Conservation (phyloP, 2,888 invertebrate genomes). For the Tridacna gigas region DNA sequence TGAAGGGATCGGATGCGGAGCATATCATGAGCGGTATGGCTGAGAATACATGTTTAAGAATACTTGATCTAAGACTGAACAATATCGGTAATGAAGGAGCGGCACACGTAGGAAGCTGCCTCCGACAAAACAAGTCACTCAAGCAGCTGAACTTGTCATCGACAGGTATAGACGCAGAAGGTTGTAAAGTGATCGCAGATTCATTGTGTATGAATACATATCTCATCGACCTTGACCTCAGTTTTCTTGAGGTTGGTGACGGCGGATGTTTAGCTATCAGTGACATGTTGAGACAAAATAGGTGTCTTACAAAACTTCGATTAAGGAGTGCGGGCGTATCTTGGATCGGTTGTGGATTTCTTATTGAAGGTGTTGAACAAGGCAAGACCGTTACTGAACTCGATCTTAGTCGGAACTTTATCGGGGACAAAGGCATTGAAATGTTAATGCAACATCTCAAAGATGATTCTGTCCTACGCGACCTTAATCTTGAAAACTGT, state of each 20-base stretch:
- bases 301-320: slow-evolving; percentile 77
- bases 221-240: slow-evolving; percentile 81
- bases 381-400: slow-evolving; percentile 78
- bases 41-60: slow-evolving; percentile 71
- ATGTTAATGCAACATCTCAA: slow-evolving; percentile 78
- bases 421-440: slow-evolving; percentile 78
- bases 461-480: slow-evolving; percentile 76
- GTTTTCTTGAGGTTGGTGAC: slow-evolving; percentile 82
- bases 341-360: slow-evolving; percentile 77
- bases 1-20: slow-evolving; percentile 75
- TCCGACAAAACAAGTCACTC: slow-evolving; percentile 74
- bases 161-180: slow-evolving; percentile 76
- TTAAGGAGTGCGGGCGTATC: slow-evolving; percentile 80
- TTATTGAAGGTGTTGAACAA: slow-evolving; percentile 77
- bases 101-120: slow-evolving; percentile 71
- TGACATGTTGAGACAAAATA: slow-evolving; percentile 75
- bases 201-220: slow-evolving; percentile 72
- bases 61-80: slow-evolving; percentile 81
- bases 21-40: slow-evolving; percentile 72
- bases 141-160: slow-evolving; percentile 80
- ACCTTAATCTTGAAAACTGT: slow-evolving; percentile 82
- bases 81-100: slow-evolving; percentile 78
- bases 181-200: slow-evolving; percentile 72
- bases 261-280: slow-evolving; percentile 77
- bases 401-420: slow-evolving; percentile 81